A percentile compares a stretch with the other conserved stretches of the same genome.
These are phyloP conservation scores for Volucella inanis DNA, from an alignment of 2,888 invertebrate species.

Conservation along the genomic window DNA sequence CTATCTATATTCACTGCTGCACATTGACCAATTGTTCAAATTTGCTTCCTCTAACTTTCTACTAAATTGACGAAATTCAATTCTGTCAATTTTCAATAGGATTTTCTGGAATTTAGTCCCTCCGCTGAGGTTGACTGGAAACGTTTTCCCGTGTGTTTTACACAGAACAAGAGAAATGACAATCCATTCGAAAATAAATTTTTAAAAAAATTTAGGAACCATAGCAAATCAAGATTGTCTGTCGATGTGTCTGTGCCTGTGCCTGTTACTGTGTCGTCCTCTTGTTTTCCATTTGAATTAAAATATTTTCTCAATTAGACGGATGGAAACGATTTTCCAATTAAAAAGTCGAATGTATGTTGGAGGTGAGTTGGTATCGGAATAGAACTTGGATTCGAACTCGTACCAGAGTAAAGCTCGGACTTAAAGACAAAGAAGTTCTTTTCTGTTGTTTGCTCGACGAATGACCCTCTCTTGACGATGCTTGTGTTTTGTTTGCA, in stretches of 20 bases:
- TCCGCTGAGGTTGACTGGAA: constrained; percentile 45
- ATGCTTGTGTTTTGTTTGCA: constrained; percentile 71
- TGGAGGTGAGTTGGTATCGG: background rate
- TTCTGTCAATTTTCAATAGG: constrained; percentile 38
- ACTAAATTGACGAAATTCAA: constrained; percentile 60
- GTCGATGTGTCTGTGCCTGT: too few species aligned
- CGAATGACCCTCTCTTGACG: constrained; percentile 65
- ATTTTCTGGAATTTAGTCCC: constrained; percentile 9
- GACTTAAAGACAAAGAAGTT: too few species aligned
- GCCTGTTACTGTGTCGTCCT: constrained; percentile 3
- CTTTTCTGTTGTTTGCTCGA: constrained; percentile 61
- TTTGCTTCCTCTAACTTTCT: constrained; percentile 28
- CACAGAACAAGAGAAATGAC: constrained; percentile 20
- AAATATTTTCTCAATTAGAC: constrained; percentile 71
- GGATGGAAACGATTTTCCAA: constrained; percentile 70
- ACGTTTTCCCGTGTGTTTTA: constrained; percentile 19
- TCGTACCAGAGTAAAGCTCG: too few species aligned
- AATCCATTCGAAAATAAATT: constrained; percentile 11
- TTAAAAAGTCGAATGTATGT: constrained; percentile 69
- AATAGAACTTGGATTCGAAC: too few species aligned
- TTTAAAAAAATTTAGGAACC: background rate
- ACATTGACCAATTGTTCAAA: constrained; percentile 21
- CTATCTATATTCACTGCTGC: constrained; percentile 1
- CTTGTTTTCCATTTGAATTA: constrained; percentile 67
- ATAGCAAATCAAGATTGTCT: too few species aligned